Evolutionary conservation across 2,113 vertebrate genomes (phyloP).

Genomic region (Heliornis fulica): DNA sequence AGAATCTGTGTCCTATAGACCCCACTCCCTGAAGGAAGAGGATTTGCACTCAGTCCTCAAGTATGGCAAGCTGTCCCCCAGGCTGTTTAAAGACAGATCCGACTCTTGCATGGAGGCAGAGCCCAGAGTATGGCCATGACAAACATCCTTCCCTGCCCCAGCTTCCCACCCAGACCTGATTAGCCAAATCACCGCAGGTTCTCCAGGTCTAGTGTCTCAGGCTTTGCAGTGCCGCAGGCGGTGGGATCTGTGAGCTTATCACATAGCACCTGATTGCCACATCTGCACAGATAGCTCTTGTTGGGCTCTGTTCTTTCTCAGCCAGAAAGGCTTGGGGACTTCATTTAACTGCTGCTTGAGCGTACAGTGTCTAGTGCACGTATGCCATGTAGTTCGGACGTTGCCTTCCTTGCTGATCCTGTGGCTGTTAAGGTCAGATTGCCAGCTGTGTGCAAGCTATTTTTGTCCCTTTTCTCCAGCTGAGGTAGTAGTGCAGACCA

Average conservation of each 20-base stretch:
- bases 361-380: rapidly evolving
- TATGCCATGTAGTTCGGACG: neutral
- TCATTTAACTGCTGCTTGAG: neutral
- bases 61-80: neutral
- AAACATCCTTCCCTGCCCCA: neutral
- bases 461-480: neutral
- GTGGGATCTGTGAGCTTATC: neutral
- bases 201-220: neutral
- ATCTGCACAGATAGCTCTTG: neutral
- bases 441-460: neutral
- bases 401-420: neutral
- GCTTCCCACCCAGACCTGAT: neutral
- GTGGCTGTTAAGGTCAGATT: neutral
- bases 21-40: neutral
- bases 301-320: neutral
- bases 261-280: neutral
- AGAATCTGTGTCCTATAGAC: neutral
- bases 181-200: neutral
- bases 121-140: neutral
- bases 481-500: neutral
- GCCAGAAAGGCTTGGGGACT: neutral
- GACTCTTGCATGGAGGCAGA: neutral
- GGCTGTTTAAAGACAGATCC: neutral
- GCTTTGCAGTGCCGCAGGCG: neutral
- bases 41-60: neutral